Conservation (phyloP, 2,797 vertebrate genomes). For the Muscicapa striata region DNA sequence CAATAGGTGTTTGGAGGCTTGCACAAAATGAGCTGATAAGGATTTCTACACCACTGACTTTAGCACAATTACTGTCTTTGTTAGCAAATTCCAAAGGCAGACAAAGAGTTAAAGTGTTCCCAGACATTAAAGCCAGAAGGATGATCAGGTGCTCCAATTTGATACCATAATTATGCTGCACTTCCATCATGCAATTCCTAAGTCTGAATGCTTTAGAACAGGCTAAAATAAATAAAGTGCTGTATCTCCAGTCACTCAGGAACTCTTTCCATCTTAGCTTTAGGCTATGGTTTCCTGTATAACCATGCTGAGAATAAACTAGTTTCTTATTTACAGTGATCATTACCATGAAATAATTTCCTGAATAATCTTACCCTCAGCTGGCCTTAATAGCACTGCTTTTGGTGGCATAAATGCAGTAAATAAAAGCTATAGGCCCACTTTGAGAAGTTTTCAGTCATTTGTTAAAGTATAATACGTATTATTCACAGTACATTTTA, state of each 20-base stretch:
- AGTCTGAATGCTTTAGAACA: not conserved
- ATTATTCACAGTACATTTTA: not conserved
- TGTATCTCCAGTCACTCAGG: not conserved
- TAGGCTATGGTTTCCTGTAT: not conserved
- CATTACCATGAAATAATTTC: slow-evolving; percentile 5
- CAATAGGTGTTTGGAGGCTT: not conserved
- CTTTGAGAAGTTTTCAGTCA: not conserved
- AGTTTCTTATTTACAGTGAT: slow-evolving; percentile 24
- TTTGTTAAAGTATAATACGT: not conserved
- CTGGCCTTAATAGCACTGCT: not conserved
- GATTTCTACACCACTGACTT: not conserved
- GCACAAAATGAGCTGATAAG: slow-evolving; percentile 1
- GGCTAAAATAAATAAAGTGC: not conserved
- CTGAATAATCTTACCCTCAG: not conserved
- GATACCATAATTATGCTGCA: not conserved
- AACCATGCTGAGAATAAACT: not conserved
- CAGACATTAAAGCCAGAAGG: not conserved
- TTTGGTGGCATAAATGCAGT: not conserved
- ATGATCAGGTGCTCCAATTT: not conserved
- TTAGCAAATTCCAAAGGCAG: not conserved
- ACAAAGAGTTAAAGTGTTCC: not conserved
- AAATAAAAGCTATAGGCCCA: not conserved
- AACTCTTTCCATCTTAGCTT: not conserved
- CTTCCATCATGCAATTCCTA: not conserved
- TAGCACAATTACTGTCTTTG: not conserved